phyloP scores from a whole-genome alignment of 2,888 invertebrate species.

The Sisyra terminalis region DNA sequence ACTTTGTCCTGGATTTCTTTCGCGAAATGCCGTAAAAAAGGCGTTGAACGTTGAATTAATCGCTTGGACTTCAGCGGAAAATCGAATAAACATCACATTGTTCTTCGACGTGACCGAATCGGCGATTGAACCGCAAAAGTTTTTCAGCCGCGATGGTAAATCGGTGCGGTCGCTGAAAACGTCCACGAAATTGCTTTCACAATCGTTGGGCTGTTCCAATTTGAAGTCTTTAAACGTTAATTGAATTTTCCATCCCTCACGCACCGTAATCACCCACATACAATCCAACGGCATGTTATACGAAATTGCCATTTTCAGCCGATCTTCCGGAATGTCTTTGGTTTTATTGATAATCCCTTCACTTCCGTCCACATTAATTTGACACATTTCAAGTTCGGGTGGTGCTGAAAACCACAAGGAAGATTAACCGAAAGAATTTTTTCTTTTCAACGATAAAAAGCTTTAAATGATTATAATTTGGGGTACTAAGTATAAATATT shows the following conservation, averaged over 20 bases:
- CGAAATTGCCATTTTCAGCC: slow-evolving; percentile 31
- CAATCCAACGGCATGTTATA: slow-evolving; percentile 50
- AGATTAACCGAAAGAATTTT: no score
- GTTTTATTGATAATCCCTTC: slow-evolving; percentile 39
- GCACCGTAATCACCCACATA: slow-evolving; percentile 53
- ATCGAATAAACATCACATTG: slow-evolving; percentile 58
- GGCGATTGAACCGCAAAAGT: slow-evolving; percentile 76
- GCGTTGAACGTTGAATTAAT: slow-evolving; percentile 48
- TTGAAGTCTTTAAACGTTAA: slow-evolving; percentile 46
- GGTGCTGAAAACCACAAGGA: no score
- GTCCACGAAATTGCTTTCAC: slow-evolving; percentile 59
- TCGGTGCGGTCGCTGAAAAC: slow-evolving; percentile 49
- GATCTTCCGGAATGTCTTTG: slow-evolving; percentile 36
- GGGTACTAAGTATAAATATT: no score
- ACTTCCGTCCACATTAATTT: slow-evolving; percentile 30
- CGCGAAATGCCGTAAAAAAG: slow-evolving; percentile 58
- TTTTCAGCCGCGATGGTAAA: slow-evolving; percentile 39
- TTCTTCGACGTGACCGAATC: slow-evolving; percentile 52
- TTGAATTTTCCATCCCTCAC: slow-evolving; percentile 47
- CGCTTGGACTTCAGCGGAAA: slow-evolving; percentile 45
- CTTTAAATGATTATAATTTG: no score
- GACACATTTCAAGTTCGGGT: slow-evolving; percentile 41
- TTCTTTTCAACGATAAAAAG: no score
- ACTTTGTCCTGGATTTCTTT: slow-evolving; percentile 20
- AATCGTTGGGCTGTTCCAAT: slow-evolving; percentile 58